Percentiles rank a stretch among this genome's conserved stretches.
Conservation (phyloP, 30 jellyfish, hydroid and myxozoan genomes). For the Haliclystus octoradiatus region DNA sequence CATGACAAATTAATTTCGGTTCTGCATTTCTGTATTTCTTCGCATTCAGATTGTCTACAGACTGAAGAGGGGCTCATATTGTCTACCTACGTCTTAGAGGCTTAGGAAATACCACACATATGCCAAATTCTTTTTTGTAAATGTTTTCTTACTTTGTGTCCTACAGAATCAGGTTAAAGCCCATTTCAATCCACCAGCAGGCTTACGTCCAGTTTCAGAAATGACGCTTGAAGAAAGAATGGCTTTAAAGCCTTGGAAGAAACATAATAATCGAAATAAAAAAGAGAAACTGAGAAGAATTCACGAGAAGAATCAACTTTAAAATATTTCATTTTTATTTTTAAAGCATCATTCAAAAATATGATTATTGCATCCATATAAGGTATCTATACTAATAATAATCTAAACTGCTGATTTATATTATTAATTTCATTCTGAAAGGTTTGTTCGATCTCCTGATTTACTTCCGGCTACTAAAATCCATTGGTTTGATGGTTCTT, state of each 20-base stretch:
- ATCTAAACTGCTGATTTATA: no score
- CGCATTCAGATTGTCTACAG: no score
- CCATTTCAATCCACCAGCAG: conserved; percentile 60
- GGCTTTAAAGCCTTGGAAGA: conserved; percentile 74
- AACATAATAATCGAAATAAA: conserved; percentile 61
- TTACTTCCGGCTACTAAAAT: conserved; percentile 23
- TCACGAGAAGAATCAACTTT: conserved; percentile 7
- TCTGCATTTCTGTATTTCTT: no score
- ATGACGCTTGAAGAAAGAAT: background rate
- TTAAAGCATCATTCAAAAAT: no score
- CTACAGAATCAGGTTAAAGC: conserved; percentile 10
- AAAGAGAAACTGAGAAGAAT: conserved; percentile 73
- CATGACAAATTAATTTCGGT: no score
- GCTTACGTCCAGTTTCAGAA: conserved; percentile 13
- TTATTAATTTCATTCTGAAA: no score
- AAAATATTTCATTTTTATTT: no score
- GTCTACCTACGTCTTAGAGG: no score
- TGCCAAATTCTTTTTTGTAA: background rate
- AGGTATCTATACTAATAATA: no score
- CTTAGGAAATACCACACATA: background rate
- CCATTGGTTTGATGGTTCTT: conserved; percentile 74
- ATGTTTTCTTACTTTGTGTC: background rate
- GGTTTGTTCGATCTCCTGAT: background rate
- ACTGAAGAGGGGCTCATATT: no score
- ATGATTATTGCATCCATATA: no score